Evolutionary conservation across 2,888 invertebrate genomes (phyloP).

Genomic region (Cheilosia soror): DNA sequence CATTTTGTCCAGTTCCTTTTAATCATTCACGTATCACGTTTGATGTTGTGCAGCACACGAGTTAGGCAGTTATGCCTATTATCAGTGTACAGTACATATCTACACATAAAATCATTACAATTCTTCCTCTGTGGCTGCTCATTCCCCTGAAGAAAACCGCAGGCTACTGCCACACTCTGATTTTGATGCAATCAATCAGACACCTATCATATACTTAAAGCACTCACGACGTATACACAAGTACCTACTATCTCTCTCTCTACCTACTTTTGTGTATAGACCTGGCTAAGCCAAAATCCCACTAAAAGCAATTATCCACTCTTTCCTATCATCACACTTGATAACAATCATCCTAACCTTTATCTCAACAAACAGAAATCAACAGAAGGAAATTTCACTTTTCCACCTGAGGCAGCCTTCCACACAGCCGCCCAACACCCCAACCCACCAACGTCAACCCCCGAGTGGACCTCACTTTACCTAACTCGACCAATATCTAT

Average conservation of each 20-base stretch:
- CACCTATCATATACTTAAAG: not conserved
- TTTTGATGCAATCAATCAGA: constrained; percentile 4
- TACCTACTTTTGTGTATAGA: too few relatives aligned
- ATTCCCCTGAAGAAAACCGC: too few relatives aligned
- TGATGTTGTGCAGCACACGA: too few relatives aligned
- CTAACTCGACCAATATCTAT: constrained; percentile 46
- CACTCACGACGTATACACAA: constrained; percentile 11
- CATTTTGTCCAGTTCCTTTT: too few relatives aligned
- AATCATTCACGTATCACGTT: too few relatives aligned
- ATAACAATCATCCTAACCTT: constrained; percentile 72
- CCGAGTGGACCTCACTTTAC: constrained; percentile 39
- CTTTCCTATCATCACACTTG: constrained; percentile 71
- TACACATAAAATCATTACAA: too few relatives aligned
- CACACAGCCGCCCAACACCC: constrained; percentile 9
- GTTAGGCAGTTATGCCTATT: too few relatives aligned
- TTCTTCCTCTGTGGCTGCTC: too few relatives aligned
- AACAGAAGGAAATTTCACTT: constrained; percentile 55
- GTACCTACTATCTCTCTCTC: too few relatives aligned
- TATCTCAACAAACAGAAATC: constrained; percentile 60
- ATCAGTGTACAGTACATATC: too few relatives aligned
- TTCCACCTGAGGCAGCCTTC: constrained; percentile 57
- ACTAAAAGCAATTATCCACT: constrained; percentile 74
- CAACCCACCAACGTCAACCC: not conserved
- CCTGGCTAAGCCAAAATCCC: constrained; percentile 12
- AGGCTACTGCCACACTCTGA: too few relatives aligned